These are phyloP conservation scores for Chromoteleia sp. DNA, from an alignment of 2,888 invertebrate genomes.

Conservation along the genomic window DNA sequence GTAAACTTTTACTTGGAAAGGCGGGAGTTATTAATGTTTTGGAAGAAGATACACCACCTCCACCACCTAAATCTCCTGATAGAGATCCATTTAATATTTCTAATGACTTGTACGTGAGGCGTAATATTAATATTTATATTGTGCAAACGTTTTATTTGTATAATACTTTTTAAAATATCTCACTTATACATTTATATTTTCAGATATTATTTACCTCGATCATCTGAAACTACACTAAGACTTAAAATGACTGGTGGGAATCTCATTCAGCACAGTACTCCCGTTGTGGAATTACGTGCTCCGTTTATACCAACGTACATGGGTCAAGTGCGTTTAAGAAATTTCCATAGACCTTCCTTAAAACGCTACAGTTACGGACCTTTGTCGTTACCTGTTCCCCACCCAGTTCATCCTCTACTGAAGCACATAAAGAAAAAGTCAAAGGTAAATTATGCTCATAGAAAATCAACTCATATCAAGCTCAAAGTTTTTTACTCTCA, in stretches of 20 bases:
- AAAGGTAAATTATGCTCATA: constrained; percentile 88
- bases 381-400: constrained; percentile 90
- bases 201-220: constrained; percentile 94
- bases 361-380: constrained; percentile 94
- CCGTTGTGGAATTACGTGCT: constrained; percentile 96
- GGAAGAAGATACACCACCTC: constrained; percentile 96
- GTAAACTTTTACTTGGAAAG: constrained; percentile 96
- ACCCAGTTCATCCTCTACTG: constrained; percentile 92
- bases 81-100: constrained; percentile 99
- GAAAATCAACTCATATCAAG: too few species aligned
- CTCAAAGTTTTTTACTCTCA: too few species aligned
- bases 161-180: too few species aligned
- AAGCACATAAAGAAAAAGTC: constrained; percentile 97
- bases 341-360: constrained; percentile 97
- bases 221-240: constrained; percentile 91
- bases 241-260: constrained; percentile 96
- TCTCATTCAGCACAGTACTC: constrained; percentile 98
- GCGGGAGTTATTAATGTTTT: constrained; percentile 98
- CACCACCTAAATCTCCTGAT: constrained; percentile 95
- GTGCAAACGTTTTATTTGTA: too few species aligned
- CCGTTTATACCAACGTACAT: constrained; percentile 98
- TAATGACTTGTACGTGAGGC: constrained; percentile 97
- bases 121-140: too few species aligned
- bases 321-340: constrained; percentile 92
- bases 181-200: too few species aligned